Conservation (phyloP, 2,888 invertebrate genomes). For the Drosophila merina region DNA sequence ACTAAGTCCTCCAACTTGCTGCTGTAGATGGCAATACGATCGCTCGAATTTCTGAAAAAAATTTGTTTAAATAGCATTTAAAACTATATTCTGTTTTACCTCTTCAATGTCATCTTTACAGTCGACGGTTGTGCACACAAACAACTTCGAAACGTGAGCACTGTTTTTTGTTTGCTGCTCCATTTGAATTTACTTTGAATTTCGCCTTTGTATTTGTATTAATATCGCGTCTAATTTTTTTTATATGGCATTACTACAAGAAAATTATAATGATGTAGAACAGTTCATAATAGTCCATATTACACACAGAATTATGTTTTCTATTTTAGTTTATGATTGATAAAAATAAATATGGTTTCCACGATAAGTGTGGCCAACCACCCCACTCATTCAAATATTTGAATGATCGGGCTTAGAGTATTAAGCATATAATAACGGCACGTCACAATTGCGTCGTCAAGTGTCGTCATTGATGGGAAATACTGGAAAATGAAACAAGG, state of each 20-base stretch:
- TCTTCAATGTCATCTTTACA: constrained; percentile 95
- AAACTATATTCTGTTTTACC: constrained; percentile 85
- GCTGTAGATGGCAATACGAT: constrained; percentile 91
- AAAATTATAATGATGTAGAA: background rate
- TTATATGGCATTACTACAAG: background rate
- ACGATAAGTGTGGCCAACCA: too few relatives aligned
- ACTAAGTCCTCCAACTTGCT: constrained; percentile 91
- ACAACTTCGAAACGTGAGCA: constrained; percentile 87
- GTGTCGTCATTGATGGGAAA: too few relatives aligned
- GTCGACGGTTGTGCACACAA: constrained; percentile 92
- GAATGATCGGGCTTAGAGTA: too few relatives aligned
- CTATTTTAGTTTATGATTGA: too few relatives aligned
- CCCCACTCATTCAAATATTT: too few relatives aligned
- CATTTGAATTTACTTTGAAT: constrained; percentile 58
- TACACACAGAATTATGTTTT: too few relatives aligned
- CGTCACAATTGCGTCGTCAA: too few relatives aligned
- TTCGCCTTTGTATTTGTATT: background rate
- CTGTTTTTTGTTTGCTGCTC: constrained; percentile 76
- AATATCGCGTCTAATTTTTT: background rate
- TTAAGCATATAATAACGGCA: too few relatives aligned
- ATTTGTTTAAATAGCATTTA: background rate
- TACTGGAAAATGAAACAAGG: too few relatives aligned
- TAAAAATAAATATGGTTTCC: too few relatives aligned
- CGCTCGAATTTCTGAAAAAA: constrained; percentile 92
- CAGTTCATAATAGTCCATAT: too few relatives aligned